Evolutionary conservation across 1,140 invertebrate genomes (phyloP).

Genomic region (Eubasilissa regina): DNA sequence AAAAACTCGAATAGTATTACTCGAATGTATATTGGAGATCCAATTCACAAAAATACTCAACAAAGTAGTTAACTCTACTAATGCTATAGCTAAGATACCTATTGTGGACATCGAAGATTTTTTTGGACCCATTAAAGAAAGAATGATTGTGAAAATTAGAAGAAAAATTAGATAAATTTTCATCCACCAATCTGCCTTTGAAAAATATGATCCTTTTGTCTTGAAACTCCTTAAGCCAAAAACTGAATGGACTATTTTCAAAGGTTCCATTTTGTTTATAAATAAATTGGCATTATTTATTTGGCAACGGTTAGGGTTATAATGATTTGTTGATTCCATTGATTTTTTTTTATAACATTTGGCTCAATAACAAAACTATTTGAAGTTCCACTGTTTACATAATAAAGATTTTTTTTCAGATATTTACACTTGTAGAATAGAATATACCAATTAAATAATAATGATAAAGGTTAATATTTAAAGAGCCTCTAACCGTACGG

Average conservation of each 20-base stretch:
- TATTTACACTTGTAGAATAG: too few species aligned
- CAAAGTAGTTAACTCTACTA: neutral
- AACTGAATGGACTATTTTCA: neutral
- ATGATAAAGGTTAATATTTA: too few species aligned
- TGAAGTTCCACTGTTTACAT: too few species aligned
- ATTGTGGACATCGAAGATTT: too few species aligned
- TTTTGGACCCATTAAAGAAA: too few species aligned
- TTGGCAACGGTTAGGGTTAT: neutral
- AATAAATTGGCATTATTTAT: conserved; percentile 5
- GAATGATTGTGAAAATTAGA: neutral
- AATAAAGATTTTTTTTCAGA: too few species aligned
- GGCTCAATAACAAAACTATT: too few species aligned
- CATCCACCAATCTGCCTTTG: neutral
- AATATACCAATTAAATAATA: too few species aligned
- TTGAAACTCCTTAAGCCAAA: neutral
- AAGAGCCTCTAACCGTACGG: too few species aligned
- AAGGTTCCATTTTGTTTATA: neutral
- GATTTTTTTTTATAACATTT: too few species aligned
- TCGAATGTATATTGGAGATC: neutral
- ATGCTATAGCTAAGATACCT: too few species aligned
- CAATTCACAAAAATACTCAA: neutral
- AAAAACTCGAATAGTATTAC: neutral
- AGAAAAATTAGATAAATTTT: neutral
- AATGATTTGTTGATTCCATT: too few species aligned
- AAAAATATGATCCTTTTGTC: neutral